phyloP scores from a whole-genome alignment of 2,888 invertebrate species.

The Eurois occulta region DNA sequence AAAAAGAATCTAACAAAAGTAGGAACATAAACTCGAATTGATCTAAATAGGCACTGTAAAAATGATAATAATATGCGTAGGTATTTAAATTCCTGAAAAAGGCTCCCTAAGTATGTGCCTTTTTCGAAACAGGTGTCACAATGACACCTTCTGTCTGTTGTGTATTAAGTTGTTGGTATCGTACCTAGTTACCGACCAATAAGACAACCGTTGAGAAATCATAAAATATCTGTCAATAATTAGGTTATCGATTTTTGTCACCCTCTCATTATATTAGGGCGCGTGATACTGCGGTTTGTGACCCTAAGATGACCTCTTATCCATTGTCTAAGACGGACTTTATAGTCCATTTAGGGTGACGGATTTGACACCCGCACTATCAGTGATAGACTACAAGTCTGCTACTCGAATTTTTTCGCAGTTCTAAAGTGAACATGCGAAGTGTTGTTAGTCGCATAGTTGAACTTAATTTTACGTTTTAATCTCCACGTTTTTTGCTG shows the following conservation, averaged over 20 bases:
- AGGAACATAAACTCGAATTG: neutral
- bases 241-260: conserved; percentile 59
- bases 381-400: conserved; percentile 1
- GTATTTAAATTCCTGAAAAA: neutral
- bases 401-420: neutral
- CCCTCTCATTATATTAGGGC: conserved; percentile 48
- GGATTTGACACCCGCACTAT: conserved; percentile 29
- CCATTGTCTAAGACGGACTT: conserved; percentile 26
- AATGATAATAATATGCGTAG: neutral
- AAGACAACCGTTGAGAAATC: conserved; percentile 12
- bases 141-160: neutral
- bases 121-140: neutral
- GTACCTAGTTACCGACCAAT: neutral
- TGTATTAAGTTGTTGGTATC: neutral
- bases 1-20: neutral
- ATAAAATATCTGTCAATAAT: conserved; percentile 6
- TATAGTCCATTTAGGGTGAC: conserved; percentile 23
- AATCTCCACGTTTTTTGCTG: neutral
- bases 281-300: conserved; percentile 44
- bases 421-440: conserved; percentile 24
- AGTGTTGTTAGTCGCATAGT: neutral
- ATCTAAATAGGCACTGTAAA: neutral
- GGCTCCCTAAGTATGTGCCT: neutral
- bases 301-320: conserved; percentile 37
- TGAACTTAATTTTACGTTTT: neutral